Conservation (phyloP, 2,888 invertebrate species). For the Odontothrips loti region DNA sequence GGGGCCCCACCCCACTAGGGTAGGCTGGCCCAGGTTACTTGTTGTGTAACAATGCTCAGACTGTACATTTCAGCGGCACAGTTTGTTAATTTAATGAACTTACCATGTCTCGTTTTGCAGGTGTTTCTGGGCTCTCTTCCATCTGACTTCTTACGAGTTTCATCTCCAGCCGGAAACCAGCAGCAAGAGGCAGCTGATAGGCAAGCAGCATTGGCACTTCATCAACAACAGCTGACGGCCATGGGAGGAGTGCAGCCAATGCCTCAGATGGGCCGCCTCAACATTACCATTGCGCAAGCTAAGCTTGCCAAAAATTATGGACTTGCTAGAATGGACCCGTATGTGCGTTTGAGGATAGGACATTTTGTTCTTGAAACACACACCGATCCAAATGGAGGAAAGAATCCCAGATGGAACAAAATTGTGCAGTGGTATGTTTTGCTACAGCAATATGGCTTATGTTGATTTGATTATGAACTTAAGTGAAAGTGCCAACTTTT, state of each 20-base stretch:
- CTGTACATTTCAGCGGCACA: too few species aligned
- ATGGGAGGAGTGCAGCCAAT: constrained; percentile 40
- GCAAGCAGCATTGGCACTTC: constrained; percentile 68
- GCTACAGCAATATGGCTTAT: background rate
- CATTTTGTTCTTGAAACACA: constrained; percentile 95
- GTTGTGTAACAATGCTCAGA: background rate
- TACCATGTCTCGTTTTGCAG: constrained; percentile 45
- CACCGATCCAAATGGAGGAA: constrained; percentile 90
- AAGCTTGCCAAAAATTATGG: constrained; percentile 93
- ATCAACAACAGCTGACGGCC: constrained; percentile 59
- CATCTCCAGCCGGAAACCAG: constrained; percentile 52
- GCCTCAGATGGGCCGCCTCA: constrained; percentile 60
- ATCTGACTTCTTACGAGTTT: constrained; percentile 64
- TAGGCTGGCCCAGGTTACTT: background rate
- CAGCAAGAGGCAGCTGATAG: constrained; percentile 73
- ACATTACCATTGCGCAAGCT: constrained; percentile 84
- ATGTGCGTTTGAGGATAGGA: constrained; percentile 85
- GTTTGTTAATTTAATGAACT: background rate
- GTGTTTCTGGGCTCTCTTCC: constrained; percentile 77
- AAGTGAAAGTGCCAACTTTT: background rate
- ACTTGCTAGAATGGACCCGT: constrained; percentile 93
- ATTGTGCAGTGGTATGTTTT: constrained; percentile 74
- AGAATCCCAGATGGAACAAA: constrained; percentile 94
- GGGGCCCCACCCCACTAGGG: too few species aligned
- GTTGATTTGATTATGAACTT: constrained; percentile 34